Evolutionary conservation across 2,113 vertebrate genomes (phyloP).

Genomic region (Phyllopteryx taeniolatus): DNA sequence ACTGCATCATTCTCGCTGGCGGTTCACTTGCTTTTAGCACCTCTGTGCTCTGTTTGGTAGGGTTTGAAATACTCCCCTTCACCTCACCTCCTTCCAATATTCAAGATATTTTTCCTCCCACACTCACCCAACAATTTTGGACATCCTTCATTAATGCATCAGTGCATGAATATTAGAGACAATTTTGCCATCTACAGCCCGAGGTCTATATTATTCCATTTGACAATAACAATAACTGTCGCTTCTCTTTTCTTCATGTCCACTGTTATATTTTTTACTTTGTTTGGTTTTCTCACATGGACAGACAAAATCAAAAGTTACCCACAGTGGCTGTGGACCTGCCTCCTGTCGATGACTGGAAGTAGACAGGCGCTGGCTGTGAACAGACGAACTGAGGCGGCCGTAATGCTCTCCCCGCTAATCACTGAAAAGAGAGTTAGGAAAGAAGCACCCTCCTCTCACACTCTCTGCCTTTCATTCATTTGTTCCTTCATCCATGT

Average conservation of each 20-base stretch:
- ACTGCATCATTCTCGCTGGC: constrained; percentile 6
- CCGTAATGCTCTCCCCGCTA: constrained; percentile 54
- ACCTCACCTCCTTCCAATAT: not conserved
- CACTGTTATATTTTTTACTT: constrained; percentile 7
- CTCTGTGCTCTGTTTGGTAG: not conserved
- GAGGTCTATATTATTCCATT: constrained; percentile 24
- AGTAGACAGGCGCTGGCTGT: constrained; percentile 46
- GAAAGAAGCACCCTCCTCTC: constrained; percentile 64
- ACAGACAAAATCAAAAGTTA: constrained; percentile 17
- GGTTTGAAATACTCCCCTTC: constrained; percentile 11
- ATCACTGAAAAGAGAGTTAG: constrained; percentile 66
- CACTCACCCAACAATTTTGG: constrained; percentile 10
- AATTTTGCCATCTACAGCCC: constrained; percentile 11
- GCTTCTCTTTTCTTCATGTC: constrained; percentile 9
- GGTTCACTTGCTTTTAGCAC: constrained; percentile 5
- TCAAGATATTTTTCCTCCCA: not conserved
- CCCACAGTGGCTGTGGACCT: constrained; percentile 18
- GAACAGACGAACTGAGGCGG: constrained; percentile 55
- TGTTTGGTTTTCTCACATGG: constrained; percentile 1
- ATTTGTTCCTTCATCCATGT: constrained; percentile 65
- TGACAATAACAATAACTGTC: constrained; percentile 18
- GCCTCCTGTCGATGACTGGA: constrained; percentile 24
- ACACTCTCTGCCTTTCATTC: constrained; percentile 60
- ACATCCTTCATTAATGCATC: constrained; percentile 11
- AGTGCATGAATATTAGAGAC: constrained; percentile 19